A percentile compares a stretch with the other conserved stretches of the same genome.
These are phyloP conservation scores for Horisme vitalbata DNA, from an alignment of 2,888 invertebrate genomes.

Conservation along the genomic window DNA sequence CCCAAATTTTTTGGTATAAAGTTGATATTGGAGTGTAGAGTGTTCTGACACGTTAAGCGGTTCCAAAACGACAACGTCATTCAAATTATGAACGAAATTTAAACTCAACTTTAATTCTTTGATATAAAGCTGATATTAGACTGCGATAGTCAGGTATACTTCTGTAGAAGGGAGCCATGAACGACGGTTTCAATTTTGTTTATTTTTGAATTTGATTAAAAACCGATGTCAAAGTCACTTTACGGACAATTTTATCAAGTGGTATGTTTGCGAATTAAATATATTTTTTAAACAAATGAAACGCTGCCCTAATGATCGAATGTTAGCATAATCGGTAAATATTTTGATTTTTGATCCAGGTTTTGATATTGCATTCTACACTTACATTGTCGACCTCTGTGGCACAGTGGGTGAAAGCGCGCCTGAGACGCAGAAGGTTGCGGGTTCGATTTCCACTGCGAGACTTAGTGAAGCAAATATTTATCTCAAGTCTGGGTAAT, in stretches of 20 bases:
- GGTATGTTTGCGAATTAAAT: background rate
- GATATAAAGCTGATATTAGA: background rate
- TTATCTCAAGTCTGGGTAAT: no score
- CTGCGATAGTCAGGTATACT: background rate
- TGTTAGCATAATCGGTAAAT: no score
- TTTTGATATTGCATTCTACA: no score
- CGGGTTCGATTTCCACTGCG: no score
- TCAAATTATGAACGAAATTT: no score
- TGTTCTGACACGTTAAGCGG: background rate
- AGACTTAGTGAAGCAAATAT: no score
- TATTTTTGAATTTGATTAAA: constrained; percentile 18
- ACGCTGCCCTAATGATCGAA: no score
- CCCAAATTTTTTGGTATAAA: background rate
- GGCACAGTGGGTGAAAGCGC: no score
- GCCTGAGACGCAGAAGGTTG: no score
- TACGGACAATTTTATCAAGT: constrained; percentile 7
- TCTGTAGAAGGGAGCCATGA: background rate
- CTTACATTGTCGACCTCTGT: no score
- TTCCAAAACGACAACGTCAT: no score
- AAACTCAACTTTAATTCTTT: background rate
- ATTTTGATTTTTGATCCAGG: no score
- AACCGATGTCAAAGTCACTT: constrained; percentile 13
- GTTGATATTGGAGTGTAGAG: background rate
- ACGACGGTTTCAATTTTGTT: constrained; percentile 10
- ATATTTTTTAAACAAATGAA: background rate